Evolutionary conservation across 1,140 invertebrate species (phyloP), one percentile per base, ranked within the genome.

Genomic region (Drosophila paulistorum): DNA sequence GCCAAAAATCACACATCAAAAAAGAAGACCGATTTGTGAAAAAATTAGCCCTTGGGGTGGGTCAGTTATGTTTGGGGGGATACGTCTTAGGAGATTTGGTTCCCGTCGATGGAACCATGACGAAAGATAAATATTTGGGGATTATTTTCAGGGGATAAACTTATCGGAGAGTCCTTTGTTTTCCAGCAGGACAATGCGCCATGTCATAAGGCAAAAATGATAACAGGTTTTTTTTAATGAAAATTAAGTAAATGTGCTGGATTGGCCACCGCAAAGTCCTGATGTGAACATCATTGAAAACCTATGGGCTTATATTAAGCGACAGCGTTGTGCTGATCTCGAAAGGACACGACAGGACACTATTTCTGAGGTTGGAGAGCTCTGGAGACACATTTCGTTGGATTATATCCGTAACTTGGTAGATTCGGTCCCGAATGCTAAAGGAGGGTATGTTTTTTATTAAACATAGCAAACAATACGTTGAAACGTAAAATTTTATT

Each of bases 301-400:
- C 58, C 42, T 13, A 26, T 66, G 42, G 54, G 58, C 65, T n/a
- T 59, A 58, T 20, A 68, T 73, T 41, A 68, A 72, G 35, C 51
- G 58, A 33, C 67, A 63, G 23, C 57, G 57, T 58, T 48, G 23
- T 30, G 60, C 37, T 42, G 35, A 55, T 41, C 17, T 58, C 5
- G 54, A 7, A 17, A 58, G 35, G 30, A 37, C 59, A 14, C 37
- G 59, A 11, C 41, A 37, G 10, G 42, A 61, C 20, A 68, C 66
- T 9, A 62, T 61, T 14, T 11, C 42, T 61, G 58, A 68, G 58
- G 35, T 68, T 57, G 59, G 54, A 45, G 23, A 55, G 37, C 39
- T 13, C 13, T 61, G 59, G n/a, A n/a, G n/a, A n/a, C n/a, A n/a
- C n/a, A n/a, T n/a, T n/a, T n/a, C n/a, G n/a, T n/a, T n/a, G n/a